Evolutionary conservation across 2,888 invertebrate genomes (phyloP).

Genomic region (Campopleginae sp.): DNA sequence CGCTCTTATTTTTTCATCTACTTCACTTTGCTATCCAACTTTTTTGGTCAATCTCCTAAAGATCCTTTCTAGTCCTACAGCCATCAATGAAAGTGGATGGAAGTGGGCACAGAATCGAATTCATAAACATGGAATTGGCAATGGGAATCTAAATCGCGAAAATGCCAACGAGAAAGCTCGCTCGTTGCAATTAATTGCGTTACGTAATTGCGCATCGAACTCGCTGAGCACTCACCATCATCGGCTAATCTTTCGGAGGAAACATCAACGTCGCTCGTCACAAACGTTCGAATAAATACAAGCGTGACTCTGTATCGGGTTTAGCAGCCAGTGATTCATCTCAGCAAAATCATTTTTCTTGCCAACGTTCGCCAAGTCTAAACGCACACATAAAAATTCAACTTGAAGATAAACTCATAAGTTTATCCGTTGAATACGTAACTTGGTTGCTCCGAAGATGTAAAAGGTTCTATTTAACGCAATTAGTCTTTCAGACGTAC

Average conservation of each 20-base stretch:
- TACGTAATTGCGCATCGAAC: constrained; percentile 66
- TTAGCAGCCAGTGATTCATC: neutral
- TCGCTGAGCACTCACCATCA: constrained; percentile 62
- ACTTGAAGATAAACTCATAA: neutral
- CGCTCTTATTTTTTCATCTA: neutral
- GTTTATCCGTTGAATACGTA: neutral
- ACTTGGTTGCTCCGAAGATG: constrained; percentile 25
- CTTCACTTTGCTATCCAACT: neutral
- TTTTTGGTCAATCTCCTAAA: constrained; percentile 1
- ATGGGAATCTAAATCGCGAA: constrained; percentile 1
- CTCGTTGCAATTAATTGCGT: constrained; percentile 67
- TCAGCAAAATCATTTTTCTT: neutral
- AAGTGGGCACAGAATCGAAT: constrained; percentile 29
- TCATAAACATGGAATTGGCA: constrained; percentile 31
- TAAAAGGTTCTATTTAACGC: constrained; percentile 13
- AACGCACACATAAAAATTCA: neutral
- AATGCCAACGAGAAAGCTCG: neutral
- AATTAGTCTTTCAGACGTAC: neutral
- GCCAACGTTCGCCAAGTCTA: neutral
- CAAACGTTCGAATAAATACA: constrained; percentile 63
- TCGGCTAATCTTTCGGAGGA: constrained; percentile 46
- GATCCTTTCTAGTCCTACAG: neutral
- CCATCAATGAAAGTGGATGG: neutral
- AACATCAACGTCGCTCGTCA: constrained; percentile 56
- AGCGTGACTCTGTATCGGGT: constrained; percentile 27